A percentile compares a stretch with the other conserved stretches of the same genome.
These are phyloP conservation scores for Acleris holmiana DNA, from an alignment of 2,888 invertebrate species.

Conservation along the genomic window DNA sequence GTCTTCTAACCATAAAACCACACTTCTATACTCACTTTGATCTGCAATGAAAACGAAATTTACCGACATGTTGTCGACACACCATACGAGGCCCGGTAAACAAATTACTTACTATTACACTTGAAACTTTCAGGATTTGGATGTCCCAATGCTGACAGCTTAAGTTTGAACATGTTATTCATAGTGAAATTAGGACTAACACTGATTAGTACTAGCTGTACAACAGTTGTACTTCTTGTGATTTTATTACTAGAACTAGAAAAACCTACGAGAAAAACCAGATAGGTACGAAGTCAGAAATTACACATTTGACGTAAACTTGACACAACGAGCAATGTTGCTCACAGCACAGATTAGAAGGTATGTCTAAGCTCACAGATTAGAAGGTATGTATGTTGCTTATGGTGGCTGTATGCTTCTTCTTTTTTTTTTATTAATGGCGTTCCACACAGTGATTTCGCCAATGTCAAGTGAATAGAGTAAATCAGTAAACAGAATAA, in stretches of 20 bases:
- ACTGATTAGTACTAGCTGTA: neutral
- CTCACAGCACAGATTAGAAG: too few relatives aligned
- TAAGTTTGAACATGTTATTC: slow-evolving; percentile 89
- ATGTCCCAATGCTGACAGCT: slow-evolving; percentile 91
- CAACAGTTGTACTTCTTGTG: neutral
- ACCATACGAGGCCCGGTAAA: slow-evolving; percentile 19
- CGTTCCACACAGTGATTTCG: too few relatives aligned
- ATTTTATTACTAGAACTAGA: neutral
- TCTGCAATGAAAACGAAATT: slow-evolving; percentile 82
- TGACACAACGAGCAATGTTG: neutral
- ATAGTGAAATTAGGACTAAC: slow-evolving; percentile 42
- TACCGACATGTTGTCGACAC: slow-evolving; percentile 4
- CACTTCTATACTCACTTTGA: slow-evolving; percentile 90
- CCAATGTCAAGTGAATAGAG: too few relatives aligned
- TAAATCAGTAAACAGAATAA: too few relatives aligned
- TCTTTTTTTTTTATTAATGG: too few relatives aligned
- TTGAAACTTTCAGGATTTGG: slow-evolving; percentile 89
- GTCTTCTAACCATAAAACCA: slow-evolving; percentile 96
- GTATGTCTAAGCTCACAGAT: too few relatives aligned
- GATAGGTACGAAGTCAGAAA: too few relatives aligned
- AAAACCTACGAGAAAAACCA: too few relatives aligned
- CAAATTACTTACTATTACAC: slow-evolving; percentile 85
- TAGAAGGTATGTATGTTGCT: too few relatives aligned
- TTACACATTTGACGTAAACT: too few relatives aligned
- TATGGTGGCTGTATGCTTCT: too few relatives aligned